phyloP scores from a whole-genome alignment of 1,140 invertebrate species.

The Zaprionus tsacasi region DNA sequence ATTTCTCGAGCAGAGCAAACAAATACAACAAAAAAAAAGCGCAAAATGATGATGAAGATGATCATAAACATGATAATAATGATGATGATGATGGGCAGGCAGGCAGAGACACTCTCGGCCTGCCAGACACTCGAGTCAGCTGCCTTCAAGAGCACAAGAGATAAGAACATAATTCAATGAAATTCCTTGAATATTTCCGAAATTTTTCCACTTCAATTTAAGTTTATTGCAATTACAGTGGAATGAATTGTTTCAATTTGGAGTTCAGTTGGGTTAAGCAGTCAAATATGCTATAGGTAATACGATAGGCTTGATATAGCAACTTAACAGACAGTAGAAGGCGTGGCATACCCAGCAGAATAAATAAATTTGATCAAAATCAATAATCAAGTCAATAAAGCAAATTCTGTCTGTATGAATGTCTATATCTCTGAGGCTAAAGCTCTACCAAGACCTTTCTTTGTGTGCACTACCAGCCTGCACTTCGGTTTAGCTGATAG shows the following conservation, averaged over 20 bases:
- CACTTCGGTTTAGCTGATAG: background rate
- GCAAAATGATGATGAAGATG: constrained; percentile 34
- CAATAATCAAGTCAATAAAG: too few relatives aligned
- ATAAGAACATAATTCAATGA: background rate
- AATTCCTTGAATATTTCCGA: background rate
- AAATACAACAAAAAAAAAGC: constrained; percentile 65
- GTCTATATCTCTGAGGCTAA: too few relatives aligned
- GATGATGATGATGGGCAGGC: constrained; percentile 32
- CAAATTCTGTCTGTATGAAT: too few relatives aligned
- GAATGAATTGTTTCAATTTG: background rate
- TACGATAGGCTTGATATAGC: too few relatives aligned
- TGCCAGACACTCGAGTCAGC: constrained; percentile 42
- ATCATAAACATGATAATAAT: constrained; percentile 10
- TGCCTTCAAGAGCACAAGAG: background rate
- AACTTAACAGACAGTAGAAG: too few relatives aligned
- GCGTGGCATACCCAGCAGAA: too few relatives aligned
- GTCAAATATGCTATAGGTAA: too few relatives aligned
- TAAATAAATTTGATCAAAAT: too few relatives aligned
- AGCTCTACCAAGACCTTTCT: background rate
- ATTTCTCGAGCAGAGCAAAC: constrained; percentile 71
- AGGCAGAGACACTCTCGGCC: constrained; percentile 24
- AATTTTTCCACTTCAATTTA: constrained; percentile 21
- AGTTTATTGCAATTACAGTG: constrained; percentile 27
- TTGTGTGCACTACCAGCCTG: background rate
- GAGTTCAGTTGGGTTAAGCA: background rate